Conservation (phyloP, 2,797 vertebrate genomes). For the Oreochromis mossambicus region DNA sequence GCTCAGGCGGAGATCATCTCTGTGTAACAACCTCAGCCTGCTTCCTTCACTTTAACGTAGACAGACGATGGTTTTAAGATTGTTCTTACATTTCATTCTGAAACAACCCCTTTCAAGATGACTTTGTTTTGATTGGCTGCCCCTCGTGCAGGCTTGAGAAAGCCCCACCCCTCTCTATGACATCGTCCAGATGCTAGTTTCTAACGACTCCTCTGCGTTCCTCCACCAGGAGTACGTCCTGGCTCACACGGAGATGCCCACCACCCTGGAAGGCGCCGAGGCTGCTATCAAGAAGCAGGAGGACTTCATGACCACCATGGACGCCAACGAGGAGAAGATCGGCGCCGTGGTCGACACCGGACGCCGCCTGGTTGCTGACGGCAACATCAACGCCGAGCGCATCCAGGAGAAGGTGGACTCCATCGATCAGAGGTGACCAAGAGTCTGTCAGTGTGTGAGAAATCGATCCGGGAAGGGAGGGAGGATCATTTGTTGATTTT, state of each 20-base stretch:
- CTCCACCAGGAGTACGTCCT: conserved; percentile 90
- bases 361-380: conserved; percentile 89
- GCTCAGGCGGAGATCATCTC: neutral
- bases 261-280: conserved; percentile 92
- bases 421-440: conserved; percentile 88
- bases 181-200: fast-evolving
- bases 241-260: conserved; percentile 97
- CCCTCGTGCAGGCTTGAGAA: fast-evolving
- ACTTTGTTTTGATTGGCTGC: neutral
- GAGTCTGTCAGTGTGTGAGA: neutral
- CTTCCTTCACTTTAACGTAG: neutral
- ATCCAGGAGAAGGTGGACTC: conserved; percentile 93
- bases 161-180: neutral
- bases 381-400: conserved; percentile 86
- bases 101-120: neutral
- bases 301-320: conserved; percentile 99
- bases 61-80: fast-evolving
- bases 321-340: conserved; percentile 98
- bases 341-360: conserved; percentile 90
- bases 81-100: fast-evolving
- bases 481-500: neutral
- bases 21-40: fast-evolving
- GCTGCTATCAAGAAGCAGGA: conserved; percentile 97
- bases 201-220: neutral
- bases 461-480: neutral